These are phyloP conservation scores for Torymus auratus DNA, from an alignment of 2,888 invertebrate species.

Conservation along the genomic window DNA sequence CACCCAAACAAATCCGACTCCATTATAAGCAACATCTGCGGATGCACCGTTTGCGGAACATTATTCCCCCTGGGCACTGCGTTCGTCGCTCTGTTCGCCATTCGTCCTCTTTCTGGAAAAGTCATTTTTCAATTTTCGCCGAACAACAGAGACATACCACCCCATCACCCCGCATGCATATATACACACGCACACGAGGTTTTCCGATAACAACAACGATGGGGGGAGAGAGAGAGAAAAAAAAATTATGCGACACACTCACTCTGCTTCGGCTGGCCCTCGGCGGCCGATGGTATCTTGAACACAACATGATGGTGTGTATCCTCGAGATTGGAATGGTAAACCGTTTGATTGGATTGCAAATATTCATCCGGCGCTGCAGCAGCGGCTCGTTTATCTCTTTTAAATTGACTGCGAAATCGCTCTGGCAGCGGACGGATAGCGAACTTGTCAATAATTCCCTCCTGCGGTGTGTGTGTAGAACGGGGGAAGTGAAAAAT, in stretches of 20 bases:
- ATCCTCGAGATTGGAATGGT: conserved; percentile 33
- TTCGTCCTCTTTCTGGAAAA: no score
- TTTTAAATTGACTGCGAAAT: conserved; percentile 12
- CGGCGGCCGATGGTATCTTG: background rate
- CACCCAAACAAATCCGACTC: conserved; percentile 34
- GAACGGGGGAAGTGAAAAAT: background rate
- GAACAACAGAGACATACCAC: background rate
- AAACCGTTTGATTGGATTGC: conserved; percentile 20
- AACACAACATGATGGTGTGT: conserved; percentile 49
- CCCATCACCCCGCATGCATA: background rate
- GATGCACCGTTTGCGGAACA: conserved; percentile 24
- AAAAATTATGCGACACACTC: background rate
- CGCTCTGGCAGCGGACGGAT: conserved; percentile 39
- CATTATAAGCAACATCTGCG: conserved; percentile 38
- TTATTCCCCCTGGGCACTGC: background rate
- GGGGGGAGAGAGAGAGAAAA: no score
- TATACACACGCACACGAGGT: no score
- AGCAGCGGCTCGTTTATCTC: conserved; percentile 12
- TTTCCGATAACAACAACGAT: no score
- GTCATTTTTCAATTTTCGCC: background rate
- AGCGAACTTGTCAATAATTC: conserved; percentile 26
- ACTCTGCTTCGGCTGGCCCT: background rate
- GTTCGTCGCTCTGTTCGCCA: no score
- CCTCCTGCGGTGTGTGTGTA: conserved; percentile 11
- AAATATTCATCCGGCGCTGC: conserved; percentile 13